phyloP scores from a whole-genome alignment of 2,888 invertebrate species.

The Zootermopsis nevadensis region DNA sequence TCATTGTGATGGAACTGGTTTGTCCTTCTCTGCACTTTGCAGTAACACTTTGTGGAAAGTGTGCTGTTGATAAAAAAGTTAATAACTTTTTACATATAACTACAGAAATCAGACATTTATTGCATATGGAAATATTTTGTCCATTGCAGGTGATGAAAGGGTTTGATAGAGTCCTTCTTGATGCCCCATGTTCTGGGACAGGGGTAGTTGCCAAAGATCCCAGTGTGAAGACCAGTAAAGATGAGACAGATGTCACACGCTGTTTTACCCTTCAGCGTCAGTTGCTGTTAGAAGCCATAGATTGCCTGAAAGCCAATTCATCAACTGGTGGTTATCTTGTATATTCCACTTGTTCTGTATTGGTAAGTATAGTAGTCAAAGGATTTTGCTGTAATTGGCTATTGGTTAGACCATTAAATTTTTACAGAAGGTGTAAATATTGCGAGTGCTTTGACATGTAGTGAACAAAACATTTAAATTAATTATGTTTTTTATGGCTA shows the following conservation, averaged over 20 bases:
- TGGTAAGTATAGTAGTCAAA: conserved; percentile 65
- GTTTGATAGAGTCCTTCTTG: conserved; percentile 94
- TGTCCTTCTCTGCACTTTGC: too few relatives aligned
- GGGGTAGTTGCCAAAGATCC: conserved; percentile 98
- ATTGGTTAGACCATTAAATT: too few relatives aligned
- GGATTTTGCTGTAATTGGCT: too few relatives aligned
- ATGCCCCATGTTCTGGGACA: conserved; percentile 99
- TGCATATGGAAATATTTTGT: background rate
- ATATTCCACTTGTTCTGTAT: conserved; percentile 97
- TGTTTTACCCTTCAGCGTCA: conserved; percentile 94
- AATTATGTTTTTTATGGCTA: too few relatives aligned
- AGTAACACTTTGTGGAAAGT: too few relatives aligned
- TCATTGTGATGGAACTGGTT: too few relatives aligned
- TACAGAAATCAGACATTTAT: too few relatives aligned
- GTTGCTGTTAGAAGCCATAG: conserved; percentile 94
- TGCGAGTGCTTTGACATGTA: too few relatives aligned
- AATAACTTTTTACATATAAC: too few relatives aligned
- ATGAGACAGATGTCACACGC: conserved; percentile 88
- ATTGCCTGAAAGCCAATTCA: conserved; percentile 93
- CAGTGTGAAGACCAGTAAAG: conserved; percentile 93
- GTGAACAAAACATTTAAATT: too few relatives aligned
- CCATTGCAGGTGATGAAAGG: conserved; percentile 78
- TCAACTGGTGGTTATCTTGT: conserved; percentile 94
- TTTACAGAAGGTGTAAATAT: too few relatives aligned
- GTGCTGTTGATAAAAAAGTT: too few relatives aligned